Evolutionary conservation across 2,888 invertebrate genomes (phyloP).

Genomic region (Acanthoscelides obtectus): DNA sequence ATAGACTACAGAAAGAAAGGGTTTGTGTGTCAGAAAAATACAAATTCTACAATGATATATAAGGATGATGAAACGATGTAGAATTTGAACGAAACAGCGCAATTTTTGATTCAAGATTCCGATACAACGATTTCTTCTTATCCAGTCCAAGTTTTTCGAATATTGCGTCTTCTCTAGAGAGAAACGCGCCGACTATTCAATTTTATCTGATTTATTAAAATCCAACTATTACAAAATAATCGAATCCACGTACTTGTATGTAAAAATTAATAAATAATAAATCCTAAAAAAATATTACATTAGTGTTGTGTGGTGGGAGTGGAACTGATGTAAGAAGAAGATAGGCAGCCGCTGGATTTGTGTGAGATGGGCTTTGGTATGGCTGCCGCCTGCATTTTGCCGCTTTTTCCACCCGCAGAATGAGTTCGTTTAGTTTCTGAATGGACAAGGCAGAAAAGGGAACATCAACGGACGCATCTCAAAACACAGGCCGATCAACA

Average conservation of each 20-base stretch:
- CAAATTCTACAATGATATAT: background rate
- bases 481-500: conserved; percentile 9
- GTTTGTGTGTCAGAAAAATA: background rate
- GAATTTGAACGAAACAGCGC: too few relatives aligned
- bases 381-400: conserved; percentile 37
- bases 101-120: too few relatives aligned
- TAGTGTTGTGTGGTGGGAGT: conserved; percentile 37
- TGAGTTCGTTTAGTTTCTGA: conserved; percentile 36
- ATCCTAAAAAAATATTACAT: conserved; percentile 37
- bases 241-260: conserved; percentile 35
- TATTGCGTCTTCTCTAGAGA: conserved; percentile 18
- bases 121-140: too few relatives aligned
- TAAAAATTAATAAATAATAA: conserved; percentile 39
- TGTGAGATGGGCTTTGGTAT: conserved; percentile 29
- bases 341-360: conserved; percentile 26
- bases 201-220: background rate
- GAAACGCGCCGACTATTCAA: background rate
- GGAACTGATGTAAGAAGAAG: conserved; percentile 32
- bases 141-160: conserved; percentile 25
- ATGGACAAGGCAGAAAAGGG: conserved; percentile 38
- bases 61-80: too few relatives aligned
- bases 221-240: conserved; percentile 40
- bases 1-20: background rate
- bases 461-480: conserved; percentile 31
- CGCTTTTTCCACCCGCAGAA: conserved; percentile 23